Evolutionary conservation across 2,113 vertebrate species (phyloP), one percentile per base, ranked within the genome.

Genomic region (Ginglymostoma cirratum): DNA sequence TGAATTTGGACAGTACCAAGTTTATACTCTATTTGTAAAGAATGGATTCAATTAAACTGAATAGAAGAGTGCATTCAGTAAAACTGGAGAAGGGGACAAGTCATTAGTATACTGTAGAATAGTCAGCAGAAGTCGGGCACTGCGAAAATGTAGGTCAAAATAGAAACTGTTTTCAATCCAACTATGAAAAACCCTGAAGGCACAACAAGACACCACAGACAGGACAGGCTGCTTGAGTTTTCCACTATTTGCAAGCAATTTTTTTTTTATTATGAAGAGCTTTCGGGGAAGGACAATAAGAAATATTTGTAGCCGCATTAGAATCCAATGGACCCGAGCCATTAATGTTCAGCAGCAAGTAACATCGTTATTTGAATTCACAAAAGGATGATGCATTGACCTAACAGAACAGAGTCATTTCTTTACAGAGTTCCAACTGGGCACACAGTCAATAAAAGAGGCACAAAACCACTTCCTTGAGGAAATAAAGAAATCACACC

Each of bases 141-240:
- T 55, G 23, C 27, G 12, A 5, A 70, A 70, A 94, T 69, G n/a
- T 67, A 23, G 66, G 38, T 70, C 10, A 70, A 48, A 4, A 94
- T 48, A 42, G 23, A 94, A 95, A 95, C 23, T 38, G 94, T 14
- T 95, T 95, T 95, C n/a, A 95, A 95, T 95, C 8, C 45, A 72
- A 23, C 42, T 23, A 17, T 61, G 48, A 12, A 90, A 90, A 52
- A 61, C 52, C 87, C 87, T 90, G 52, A 90, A 90, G 87, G 87
- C 55, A 90, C 3, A 61, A 30, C 48, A 61, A 30, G 52, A 61
- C 87, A 38, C 70, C 0, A 67, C 24, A 30, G 27, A 66, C 45
- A 34, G 27, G 69, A 19, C 42, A 52, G 24, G 24, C 27, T 95
- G 27, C 45, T 34, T 1, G 45, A 76, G 14, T 52, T 72, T 21